These are phyloP conservation scores for Cerastis rubricosa DNA, from an alignment of 2,888 invertebrate species.

Conservation along the genomic window DNA sequence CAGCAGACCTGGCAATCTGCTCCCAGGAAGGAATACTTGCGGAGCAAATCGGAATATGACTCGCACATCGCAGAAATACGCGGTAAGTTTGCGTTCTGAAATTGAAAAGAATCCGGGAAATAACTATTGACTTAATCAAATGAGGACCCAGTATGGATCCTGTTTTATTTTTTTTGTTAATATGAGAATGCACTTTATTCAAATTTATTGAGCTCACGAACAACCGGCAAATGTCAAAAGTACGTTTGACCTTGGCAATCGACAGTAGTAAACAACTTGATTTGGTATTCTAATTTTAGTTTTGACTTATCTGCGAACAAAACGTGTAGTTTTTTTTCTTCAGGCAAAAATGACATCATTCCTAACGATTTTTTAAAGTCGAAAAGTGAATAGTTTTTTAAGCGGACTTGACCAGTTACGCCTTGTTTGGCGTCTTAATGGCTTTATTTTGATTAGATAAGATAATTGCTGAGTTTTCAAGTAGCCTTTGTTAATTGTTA, in stretches of 20 bases:
- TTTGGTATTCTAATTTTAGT: conserved; percentile 73
- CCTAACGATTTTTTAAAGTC: conserved; percentile 50
- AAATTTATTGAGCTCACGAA: conserved; percentile 50
- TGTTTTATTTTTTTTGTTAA: neutral
- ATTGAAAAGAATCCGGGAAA: neutral
- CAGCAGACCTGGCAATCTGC: conserved; percentile 92
- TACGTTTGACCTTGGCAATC: conserved; percentile 73
- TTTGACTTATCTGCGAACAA: conserved; percentile 49
- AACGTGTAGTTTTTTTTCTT: conserved; percentile 50
- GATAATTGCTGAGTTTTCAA: conserved; percentile 26
- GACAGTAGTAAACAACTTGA: conserved; percentile 74
- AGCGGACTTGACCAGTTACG: conserved; percentile 19
- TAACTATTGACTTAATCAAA: conserved; percentile 5
- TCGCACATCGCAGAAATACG: conserved; percentile 96
- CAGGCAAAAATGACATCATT: conserved; percentile 62
- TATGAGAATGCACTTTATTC: conserved; percentile 10
- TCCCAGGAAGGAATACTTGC: conserved; percentile 93
- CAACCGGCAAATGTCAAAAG: conserved; percentile 74
- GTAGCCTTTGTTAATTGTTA: conserved; percentile 21
- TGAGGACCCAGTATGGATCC: neutral
- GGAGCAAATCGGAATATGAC: conserved; percentile 96
- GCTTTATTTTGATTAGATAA: conserved; percentile 36
- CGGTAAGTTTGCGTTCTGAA: conserved; percentile 91
- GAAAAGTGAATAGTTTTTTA: conserved; percentile 8
- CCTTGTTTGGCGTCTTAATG: conserved; percentile 19